phyloP scores from a whole-genome alignment of 2,797 vertebrate species.

The Sebastes minor region DNA sequence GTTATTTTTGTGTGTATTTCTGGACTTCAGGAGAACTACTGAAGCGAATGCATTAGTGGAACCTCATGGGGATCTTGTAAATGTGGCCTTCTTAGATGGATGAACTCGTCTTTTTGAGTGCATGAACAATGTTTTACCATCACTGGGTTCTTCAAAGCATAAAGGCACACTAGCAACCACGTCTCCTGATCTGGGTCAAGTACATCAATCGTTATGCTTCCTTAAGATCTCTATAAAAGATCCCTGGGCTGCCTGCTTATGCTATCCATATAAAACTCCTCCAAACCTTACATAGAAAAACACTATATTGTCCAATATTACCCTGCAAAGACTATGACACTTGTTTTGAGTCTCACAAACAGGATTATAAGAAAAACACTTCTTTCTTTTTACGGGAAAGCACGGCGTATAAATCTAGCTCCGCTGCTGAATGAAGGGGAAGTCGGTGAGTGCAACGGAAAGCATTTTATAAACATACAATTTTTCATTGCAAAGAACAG shows the following conservation, averaged over 20 bases:
- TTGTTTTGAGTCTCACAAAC: not conserved
- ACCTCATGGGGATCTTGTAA: not conserved
- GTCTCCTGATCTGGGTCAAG: not conserved
- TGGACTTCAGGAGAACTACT: not conserved
- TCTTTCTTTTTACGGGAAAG: not conserved
- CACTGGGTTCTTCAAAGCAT: not conserved
- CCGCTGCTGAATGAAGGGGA: not conserved
- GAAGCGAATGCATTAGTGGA: not conserved
- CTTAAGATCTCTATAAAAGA: not conserved
- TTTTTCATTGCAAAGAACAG: slow-evolving; percentile 8
- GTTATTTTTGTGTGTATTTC: not conserved
- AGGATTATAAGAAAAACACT: not conserved
- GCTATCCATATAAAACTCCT: too few relatives aligned
- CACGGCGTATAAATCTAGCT: not conserved
- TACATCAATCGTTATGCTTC: not conserved
- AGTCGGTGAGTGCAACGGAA: slow-evolving; percentile 8
- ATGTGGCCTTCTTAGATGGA: not conserved
- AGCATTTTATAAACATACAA: slow-evolving; percentile 15
- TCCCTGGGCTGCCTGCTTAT: not conserved
- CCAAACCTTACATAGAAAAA: too few relatives aligned
- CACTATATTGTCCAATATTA: not conserved
- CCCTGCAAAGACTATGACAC: not conserved
- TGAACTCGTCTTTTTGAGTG: not conserved
- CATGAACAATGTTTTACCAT: not conserved
- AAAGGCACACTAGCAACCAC: not conserved